These are phyloP conservation scores for Valencia hispanica DNA, from an alignment of 2,797 vertebrate genomes.

Conservation along the genomic window DNA sequence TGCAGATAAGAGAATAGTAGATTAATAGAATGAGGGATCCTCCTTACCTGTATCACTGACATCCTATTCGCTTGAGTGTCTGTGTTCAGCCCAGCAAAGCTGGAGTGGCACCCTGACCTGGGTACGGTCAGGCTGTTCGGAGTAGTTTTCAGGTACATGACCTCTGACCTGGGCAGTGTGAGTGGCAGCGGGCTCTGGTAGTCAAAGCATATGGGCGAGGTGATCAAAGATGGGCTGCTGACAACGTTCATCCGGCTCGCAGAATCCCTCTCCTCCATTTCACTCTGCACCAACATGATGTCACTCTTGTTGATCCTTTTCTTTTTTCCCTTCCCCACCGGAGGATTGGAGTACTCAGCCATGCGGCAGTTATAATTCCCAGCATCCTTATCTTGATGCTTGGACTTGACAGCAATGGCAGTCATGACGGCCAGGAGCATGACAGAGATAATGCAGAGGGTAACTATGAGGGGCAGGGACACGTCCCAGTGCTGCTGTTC, in stretches of 20 bases:
- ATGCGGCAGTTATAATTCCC: conserved; percentile 99
- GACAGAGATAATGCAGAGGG: conserved; percentile 96
- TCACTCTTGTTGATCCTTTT: conserved; percentile 99
- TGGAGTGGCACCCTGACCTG: conserved; percentile 97
- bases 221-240: conserved; percentile 98
- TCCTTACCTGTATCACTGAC: conserved; percentile 99
- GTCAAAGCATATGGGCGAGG: conserved; percentile 99
- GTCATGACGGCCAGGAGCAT: conserved; percentile 98
- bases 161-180: conserved; percentile 97
- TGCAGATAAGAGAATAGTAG: conserved; percentile 71
- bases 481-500: conserved; percentile 97
- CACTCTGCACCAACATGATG: conserved; percentile 99
- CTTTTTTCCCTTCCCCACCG: conserved; percentile 95
- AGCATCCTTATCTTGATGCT: conserved; percentile 98
- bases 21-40: conserved; percentile 60
- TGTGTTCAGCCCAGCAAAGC: conserved; percentile 94
- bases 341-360: conserved; percentile 97
- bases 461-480: conserved; percentile 96
- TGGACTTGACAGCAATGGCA: conserved; percentile 98
- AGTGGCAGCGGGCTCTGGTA: conserved; percentile 99
- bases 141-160: conserved; percentile 99
- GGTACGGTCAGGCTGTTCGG: conserved; percentile 98
- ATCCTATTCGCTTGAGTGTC: conserved; percentile 96
- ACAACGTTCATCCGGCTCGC: conserved; percentile 99
- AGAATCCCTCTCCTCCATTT: conserved; percentile 97